Conservation (phyloP, 2,113 vertebrate genomes). For the Ceyx cyanopectus region DNA sequence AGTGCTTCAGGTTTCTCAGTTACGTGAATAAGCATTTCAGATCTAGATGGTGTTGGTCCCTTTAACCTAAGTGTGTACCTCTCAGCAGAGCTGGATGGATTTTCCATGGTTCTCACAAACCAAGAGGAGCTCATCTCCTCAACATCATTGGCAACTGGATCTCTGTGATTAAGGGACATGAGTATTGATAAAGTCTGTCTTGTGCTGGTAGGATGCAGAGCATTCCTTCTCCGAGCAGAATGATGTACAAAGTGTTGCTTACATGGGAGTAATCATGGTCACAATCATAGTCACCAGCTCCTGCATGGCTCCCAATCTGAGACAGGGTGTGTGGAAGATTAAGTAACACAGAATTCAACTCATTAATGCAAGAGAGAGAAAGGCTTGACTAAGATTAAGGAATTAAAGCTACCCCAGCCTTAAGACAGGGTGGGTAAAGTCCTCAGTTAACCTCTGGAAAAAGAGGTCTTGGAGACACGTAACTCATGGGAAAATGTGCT, state of each 20-base stretch:
- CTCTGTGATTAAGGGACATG: background rate
- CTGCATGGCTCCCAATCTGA: background rate
- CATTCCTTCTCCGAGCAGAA: background rate
- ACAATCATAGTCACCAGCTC: background rate
- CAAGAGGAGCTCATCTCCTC: background rate
- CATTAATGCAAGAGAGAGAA: background rate
- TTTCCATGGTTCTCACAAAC: background rate
- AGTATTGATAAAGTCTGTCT: background rate
- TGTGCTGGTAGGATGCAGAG: background rate
- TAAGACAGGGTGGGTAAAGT: background rate
- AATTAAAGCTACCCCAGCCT: background rate
- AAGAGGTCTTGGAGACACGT: background rate
- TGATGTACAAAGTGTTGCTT: background rate
- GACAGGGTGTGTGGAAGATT: background rate
- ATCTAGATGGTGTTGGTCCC: background rate
- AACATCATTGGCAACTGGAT: background rate
- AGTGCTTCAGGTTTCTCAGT: background rate
- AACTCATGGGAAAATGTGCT: background rate
- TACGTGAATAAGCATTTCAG: background rate
- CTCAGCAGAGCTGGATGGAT: background rate
- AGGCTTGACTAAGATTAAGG: background rate
- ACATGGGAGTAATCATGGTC: background rate
- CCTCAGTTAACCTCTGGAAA: background rate
- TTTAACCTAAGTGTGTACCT: background rate
- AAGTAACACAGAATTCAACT: background rate